Evolutionary conservation across 2,888 invertebrate genomes (phyloP), one percentile per base, ranked within the genome.

Genomic region (Folsomia manolachei): DNA sequence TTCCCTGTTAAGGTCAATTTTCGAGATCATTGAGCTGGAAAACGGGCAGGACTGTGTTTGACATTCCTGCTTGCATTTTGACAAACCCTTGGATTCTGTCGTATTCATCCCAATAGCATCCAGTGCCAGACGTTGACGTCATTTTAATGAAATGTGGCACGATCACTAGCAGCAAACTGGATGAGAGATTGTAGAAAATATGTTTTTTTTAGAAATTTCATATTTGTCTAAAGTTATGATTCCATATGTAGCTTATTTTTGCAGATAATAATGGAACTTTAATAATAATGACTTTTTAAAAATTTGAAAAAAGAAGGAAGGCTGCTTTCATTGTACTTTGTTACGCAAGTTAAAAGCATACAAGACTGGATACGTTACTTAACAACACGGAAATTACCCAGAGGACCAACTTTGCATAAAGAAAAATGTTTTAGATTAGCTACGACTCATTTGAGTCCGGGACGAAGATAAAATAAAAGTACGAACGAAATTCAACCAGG

Each of bases 21-120:
- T 79, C 77, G 76, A 74, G 79, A 75, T 71, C 78, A 79, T 71
- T 77, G 79, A 78, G 68, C 79, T 77, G 79, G 79, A 79, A 79
- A 79, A 74, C 74, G 73, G 75, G 75, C 77, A 77, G 74, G 70
- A 52, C 78, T 79, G 79, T 75, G 67, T 72, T 71, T 78, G 79
- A 79, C 78, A 78, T 75, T 72, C 68, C 51, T 71, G 63, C n/a
- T 53, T 67, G 39, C 67, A 62, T 24, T 26, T 51, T 56, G 56
- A 56, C 56, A 56, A 56, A 56, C 56, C 4, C 11, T 39, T 39
- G 39, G 14, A 39, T n/a, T n/a, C n/a, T n/a, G n/a, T n/a, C n/a
- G n/a, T n/a, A n/a, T n/a, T n/a, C n/a, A n/a, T n/a, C n/a, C n/a
- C n/a, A n/a, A n/a, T n/a, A n/a, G n/a, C n/a, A n/a, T n/a, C n/a